Evolutionary conservation across 2,113 vertebrate species (phyloP).

Genomic region (Oxyura jamaicensis): DNA sequence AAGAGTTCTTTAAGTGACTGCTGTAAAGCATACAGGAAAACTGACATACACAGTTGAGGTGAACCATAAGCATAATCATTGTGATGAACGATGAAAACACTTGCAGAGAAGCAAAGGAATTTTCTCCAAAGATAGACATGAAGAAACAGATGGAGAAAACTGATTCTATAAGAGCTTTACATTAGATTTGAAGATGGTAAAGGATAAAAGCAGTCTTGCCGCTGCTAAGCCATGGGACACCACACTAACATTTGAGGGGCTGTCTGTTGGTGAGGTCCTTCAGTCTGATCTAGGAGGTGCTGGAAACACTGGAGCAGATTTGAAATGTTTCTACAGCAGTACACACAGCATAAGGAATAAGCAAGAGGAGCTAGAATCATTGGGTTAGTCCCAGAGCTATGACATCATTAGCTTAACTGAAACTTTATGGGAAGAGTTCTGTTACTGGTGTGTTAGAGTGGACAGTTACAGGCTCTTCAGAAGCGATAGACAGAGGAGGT

Average conservation of each 20-base stretch:
- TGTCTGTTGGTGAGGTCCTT: neutral
- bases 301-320: neutral
- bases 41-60: rapidly evolving
- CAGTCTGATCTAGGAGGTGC: neutral
- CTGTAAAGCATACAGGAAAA: neutral
- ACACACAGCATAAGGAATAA: neutral
- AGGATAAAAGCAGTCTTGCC: neutral
- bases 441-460: neutral
- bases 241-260: neutral
- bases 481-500: neutral
- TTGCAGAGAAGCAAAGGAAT: neutral
- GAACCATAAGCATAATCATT: neutral
- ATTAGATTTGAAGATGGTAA: neutral
- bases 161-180: neutral
- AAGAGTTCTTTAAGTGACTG: neutral
- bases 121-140: neutral
- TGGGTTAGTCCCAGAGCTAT: neutral
- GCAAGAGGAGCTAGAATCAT: neutral
- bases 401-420: neutral
- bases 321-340: neutral
- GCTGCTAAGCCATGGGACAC: neutral
- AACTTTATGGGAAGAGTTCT: neutral
- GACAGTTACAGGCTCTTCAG: neutral
- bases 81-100: neutral
- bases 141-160: neutral